phyloP scores from a whole-genome alignment of 2,113 vertebrate species.

The Lepisosteus oculatus region DNA sequence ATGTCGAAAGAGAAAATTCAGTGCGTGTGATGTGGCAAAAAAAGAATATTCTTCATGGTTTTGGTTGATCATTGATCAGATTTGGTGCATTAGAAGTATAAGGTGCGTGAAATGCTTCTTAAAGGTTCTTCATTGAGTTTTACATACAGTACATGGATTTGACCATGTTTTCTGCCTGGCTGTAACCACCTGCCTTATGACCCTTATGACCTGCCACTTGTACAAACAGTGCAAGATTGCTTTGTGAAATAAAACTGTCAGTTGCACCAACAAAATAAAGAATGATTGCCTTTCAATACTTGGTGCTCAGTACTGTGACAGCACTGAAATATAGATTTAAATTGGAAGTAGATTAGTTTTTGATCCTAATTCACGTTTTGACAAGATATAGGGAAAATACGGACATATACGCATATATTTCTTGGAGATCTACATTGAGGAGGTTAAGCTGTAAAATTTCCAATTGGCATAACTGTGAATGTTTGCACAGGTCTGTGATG shows the following conservation, averaged over 20 bases:
- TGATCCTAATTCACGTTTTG: constrained; percentile 92
- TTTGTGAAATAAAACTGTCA: constrained; percentile 99
- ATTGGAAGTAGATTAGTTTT: constrained; percentile 96
- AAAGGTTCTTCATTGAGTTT: constrained; percentile 17
- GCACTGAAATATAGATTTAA: constrained; percentile 95
- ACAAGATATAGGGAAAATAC: constrained; percentile 77
- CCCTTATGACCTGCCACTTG: constrained; percentile 82
- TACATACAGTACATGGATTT: constrained; percentile 23
- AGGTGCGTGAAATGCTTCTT: neutral
- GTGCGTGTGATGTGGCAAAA: no score
- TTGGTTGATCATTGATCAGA: no score
- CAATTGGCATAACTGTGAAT: neutral
- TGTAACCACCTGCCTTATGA: constrained; percentile 72
- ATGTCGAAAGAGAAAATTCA: no score
- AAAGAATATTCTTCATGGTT: no score
- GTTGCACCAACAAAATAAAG: constrained; percentile 93
- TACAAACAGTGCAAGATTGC: constrained; percentile 93
- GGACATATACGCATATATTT: constrained; percentile 48
- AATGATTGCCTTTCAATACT: constrained; percentile 82
- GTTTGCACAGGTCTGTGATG: constrained; percentile 12
- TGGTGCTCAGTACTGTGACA: constrained; percentile 82
- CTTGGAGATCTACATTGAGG: constrained; percentile 59
- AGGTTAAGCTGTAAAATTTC: constrained; percentile 15
- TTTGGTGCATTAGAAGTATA: no score
- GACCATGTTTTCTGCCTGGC: constrained; percentile 45